A percentile compares a stretch with the other conserved stretches of the same genome.
These are phyloP conservation scores for Shinisaurus crocodilurus DNA, from an alignment of 2,113 vertebrate species.

Conservation along the genomic window DNA sequence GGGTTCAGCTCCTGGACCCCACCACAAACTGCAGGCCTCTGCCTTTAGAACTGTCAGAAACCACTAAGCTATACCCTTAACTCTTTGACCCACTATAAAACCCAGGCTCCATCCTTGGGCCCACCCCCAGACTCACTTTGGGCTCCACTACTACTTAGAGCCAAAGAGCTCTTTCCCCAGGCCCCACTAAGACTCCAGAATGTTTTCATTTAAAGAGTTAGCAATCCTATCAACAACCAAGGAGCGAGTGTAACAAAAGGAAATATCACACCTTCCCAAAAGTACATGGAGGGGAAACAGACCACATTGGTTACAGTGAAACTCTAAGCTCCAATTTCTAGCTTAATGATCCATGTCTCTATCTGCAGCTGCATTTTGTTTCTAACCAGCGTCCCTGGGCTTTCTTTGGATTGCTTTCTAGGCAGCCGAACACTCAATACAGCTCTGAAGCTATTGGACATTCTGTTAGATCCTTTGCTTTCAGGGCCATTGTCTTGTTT, in stretches of 20 bases:
- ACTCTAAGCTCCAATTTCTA: constrained; percentile 31
- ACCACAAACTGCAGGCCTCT: neutral
- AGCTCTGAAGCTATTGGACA: constrained; percentile 16
- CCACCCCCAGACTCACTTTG: neutral
- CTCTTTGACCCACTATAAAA: neutral
- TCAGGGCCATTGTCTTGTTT: constrained; percentile 61
- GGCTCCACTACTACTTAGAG: neutral
- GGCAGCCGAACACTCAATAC: neutral
- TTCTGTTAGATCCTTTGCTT: constrained; percentile 45
- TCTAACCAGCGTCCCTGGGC: accelerated
- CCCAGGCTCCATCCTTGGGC: neutral
- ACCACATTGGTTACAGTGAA: constrained; percentile 6
- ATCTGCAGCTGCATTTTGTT: constrained; percentile 2
- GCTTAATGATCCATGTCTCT: neutral
- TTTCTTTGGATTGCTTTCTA: neutral
- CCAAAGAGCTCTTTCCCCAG: neutral
- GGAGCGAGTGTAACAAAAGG: neutral
- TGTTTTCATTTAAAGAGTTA: neutral
- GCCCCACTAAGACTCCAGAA: neutral
- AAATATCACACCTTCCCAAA: neutral
- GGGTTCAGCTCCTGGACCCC: neutral
- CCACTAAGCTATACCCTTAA: neutral
- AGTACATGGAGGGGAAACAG: constrained; percentile 36
- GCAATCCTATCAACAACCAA: neutral
- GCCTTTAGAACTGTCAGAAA: neutral